Conservation (phyloP, 2,113 vertebrate species). For the Lampris megalopsis region DNA sequence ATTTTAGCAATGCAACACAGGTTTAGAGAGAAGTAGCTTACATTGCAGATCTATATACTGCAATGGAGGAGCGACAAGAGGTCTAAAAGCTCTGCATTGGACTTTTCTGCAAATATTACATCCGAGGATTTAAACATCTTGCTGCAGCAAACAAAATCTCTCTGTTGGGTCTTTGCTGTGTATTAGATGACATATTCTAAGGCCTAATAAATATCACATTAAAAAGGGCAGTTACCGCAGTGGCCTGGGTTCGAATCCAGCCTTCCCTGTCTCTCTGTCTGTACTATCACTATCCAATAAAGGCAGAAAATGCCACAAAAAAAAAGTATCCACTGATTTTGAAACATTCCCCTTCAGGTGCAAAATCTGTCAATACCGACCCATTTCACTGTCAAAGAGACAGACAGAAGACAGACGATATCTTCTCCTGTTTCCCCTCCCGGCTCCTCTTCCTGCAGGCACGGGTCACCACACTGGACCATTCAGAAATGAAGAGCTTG, state of each 20-base stretch:
- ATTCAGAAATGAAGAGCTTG: conserved; percentile 32
- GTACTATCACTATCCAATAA: too few relatives aligned
- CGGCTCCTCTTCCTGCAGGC: conserved; percentile 21
- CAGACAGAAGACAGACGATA: background rate
- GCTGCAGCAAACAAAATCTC: conserved; percentile 18
- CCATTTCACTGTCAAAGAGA: conserved; percentile 39
- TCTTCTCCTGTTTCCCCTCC: conserved; percentile 35
- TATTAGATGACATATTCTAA: conserved; percentile 10
- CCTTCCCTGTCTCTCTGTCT: too few relatives aligned
- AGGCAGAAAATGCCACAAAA: background rate
- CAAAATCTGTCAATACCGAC: conserved; percentile 54
- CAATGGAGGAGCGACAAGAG: background rate
- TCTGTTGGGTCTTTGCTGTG: conserved; percentile 23
- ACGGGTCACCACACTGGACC: conserved; percentile 42
- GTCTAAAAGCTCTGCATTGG: background rate
- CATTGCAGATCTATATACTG: conserved; percentile 17
- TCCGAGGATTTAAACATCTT: conserved; percentile 7
- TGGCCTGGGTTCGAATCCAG: too few relatives aligned
- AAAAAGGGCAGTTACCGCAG: conserved; percentile 11
- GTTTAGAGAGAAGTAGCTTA: conserved; percentile 1
- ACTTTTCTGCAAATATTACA: conserved; percentile 19
- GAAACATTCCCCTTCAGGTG: conserved; percentile 29
- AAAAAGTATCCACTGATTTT: conserved; percentile 43
- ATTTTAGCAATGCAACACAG: conserved; percentile 37
- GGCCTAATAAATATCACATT: conserved; percentile 29